Conservation (phyloP, 2,113 vertebrate species). For the Pollimyrus isidori region DNA sequence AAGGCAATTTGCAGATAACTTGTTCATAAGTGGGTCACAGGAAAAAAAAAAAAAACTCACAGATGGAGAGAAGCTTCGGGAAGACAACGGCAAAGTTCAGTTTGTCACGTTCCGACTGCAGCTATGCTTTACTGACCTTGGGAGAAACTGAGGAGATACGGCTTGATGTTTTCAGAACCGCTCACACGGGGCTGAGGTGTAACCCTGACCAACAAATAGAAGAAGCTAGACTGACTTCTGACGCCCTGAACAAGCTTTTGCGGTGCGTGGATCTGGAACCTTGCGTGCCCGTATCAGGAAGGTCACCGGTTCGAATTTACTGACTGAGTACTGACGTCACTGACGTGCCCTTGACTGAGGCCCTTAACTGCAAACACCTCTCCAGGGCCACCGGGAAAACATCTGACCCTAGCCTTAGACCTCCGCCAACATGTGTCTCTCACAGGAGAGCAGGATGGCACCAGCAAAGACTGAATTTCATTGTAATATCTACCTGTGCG, state of each 20-base stretch:
- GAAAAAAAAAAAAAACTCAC: background rate
- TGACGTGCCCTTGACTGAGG: background rate
- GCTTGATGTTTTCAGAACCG: background rate
- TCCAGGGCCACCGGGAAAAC: background rate
- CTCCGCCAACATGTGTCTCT: background rate
- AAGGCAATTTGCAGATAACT: background rate
- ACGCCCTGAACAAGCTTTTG: background rate
- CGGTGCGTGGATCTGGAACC: background rate
- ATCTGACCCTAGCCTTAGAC: background rate
- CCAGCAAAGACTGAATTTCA: background rate
- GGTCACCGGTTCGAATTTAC: background rate
- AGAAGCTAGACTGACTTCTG: background rate
- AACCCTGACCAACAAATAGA: background rate
- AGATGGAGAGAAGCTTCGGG: background rate
- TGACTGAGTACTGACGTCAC: background rate
- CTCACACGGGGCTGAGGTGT: background rate
- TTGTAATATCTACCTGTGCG: background rate
- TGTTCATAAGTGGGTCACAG: background rate
- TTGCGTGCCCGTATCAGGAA: background rate
- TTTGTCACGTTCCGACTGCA: background rate
- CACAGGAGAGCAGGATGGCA: background rate
- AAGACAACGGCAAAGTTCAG: background rate
- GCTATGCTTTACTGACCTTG: background rate
- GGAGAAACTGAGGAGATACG: background rate
- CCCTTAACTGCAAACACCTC: background rate